A percentile compares a stretch with the other conserved stretches of the same genome.
Conservation (phyloP, 2,797 vertebrate species). For the Apogon talboti region DNA sequence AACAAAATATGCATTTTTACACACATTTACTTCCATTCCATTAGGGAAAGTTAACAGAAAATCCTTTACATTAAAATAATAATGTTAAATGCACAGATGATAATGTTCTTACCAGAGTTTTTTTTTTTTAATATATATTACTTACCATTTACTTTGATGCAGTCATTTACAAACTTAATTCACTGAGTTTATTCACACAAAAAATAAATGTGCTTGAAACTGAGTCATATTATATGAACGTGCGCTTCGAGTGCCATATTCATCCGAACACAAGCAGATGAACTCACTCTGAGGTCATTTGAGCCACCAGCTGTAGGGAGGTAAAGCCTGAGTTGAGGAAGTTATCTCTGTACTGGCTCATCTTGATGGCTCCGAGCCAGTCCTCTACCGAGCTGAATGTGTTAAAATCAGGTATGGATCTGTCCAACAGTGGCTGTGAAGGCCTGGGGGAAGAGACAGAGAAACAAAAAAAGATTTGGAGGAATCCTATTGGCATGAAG, state of each 20-base stretch:
- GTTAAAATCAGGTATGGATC: constrained; percentile 97
- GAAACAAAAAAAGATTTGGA: neutral
- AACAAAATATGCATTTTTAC: constrained; percentile 16
- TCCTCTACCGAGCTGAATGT: constrained; percentile 98
- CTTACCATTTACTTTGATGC: constrained; percentile 24
- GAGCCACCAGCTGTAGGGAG: constrained; percentile 94
- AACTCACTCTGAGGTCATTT: constrained; percentile 99
- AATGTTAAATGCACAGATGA: constrained; percentile 24
- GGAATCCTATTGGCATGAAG: constrained; percentile 5
- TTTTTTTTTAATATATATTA: constrained; percentile 16
- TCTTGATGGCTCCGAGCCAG: constrained; percentile 98
- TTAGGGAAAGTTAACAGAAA: constrained; percentile 14
- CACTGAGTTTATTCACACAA: constrained; percentile 35
- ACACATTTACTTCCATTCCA: constrained; percentile 11
- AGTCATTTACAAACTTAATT: constrained; percentile 38
- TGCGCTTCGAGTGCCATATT: constrained; percentile 43
- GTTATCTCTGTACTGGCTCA: constrained; percentile 98
- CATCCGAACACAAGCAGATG: constrained; percentile 34
- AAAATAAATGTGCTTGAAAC: constrained; percentile 60
- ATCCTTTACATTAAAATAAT: constrained; percentile 23
- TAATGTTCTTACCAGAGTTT: constrained; percentile 1
- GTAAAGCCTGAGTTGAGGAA: constrained; percentile 98
- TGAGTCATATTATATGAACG: constrained; percentile 45
- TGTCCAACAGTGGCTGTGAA: constrained; percentile 97
- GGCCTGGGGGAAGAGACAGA: constrained; percentile 83